Conservation (phyloP, 2,113 vertebrate genomes). For the Phylloscopus trochilus region DNA sequence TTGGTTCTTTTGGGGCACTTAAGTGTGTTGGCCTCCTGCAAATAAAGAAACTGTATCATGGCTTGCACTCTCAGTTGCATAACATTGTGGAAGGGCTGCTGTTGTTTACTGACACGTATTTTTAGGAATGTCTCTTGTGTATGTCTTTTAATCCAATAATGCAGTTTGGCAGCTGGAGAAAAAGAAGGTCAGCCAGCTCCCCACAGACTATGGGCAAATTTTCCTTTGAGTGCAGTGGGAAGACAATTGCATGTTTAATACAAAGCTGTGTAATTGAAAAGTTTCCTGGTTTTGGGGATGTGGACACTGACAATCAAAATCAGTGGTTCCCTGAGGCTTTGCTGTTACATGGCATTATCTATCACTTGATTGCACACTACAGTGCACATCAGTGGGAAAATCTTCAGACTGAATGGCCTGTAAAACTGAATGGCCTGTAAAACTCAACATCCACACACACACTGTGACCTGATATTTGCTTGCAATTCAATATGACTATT, state of each 20-base stretch:
- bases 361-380: neutral
- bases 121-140: neutral
- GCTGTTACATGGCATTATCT: neutral
- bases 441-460: neutral
- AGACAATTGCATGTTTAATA: neutral
- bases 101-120: neutral
- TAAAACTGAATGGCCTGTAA: neutral
- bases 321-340: neutral
- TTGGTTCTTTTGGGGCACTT: neutral
- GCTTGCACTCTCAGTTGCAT: neutral
- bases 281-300: neutral
- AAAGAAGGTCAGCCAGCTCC: conserved; percentile 12
- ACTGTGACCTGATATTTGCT: neutral
- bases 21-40: neutral
- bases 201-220: neutral
- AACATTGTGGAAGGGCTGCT: neutral
- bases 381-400: neutral
- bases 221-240: neutral
- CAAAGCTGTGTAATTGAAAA: neutral
- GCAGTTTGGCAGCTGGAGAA: neutral
- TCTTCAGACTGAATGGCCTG: neutral
- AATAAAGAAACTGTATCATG: neutral
- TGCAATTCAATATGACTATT: neutral
- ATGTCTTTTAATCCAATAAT: neutral
- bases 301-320: neutral